phyloP scores from a whole-genome alignment of 2,113 vertebrate genomes.

The Platanista minor region DNA sequence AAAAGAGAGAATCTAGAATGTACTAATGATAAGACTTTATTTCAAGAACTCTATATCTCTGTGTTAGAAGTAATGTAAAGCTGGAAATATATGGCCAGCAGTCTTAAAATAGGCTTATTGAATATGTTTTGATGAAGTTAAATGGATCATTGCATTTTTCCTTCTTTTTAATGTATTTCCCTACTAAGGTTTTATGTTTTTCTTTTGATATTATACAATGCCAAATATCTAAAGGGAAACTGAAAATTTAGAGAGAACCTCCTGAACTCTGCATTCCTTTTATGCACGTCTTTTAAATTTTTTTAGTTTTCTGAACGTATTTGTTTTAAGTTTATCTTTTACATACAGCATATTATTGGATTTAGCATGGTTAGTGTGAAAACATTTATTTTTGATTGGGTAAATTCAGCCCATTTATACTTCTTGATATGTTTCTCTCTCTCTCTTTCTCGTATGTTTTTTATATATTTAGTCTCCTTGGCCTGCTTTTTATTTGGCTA shows the following conservation, averaged over 20 bases:
- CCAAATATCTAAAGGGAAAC: not conserved
- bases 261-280: not conserved
- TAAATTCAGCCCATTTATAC: not conserved
- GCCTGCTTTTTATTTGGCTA: not conserved
- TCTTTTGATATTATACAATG: not conserved
- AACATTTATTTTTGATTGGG: not conserved
- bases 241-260: not conserved
- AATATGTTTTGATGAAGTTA: not conserved
- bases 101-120: not conserved
- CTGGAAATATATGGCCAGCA: not conserved
- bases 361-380: not conserved
- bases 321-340: not conserved
- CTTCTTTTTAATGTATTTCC: slow-evolving; percentile 1
- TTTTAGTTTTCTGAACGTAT: not conserved
- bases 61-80: not conserved
- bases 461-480: not conserved
- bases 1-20: not conserved
- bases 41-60: slow-evolving; percentile 27
- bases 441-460: not conserved
- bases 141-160: not conserved
- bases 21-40: not conserved
- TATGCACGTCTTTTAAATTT: not conserved
- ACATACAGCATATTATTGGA: not conserved
- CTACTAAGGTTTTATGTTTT: not conserved
- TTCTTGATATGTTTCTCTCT: not conserved